Base-by-base conservation (phyloP, 2,888 invertebrate genomes). In the Agonopterix subpropinquella region DNA sequence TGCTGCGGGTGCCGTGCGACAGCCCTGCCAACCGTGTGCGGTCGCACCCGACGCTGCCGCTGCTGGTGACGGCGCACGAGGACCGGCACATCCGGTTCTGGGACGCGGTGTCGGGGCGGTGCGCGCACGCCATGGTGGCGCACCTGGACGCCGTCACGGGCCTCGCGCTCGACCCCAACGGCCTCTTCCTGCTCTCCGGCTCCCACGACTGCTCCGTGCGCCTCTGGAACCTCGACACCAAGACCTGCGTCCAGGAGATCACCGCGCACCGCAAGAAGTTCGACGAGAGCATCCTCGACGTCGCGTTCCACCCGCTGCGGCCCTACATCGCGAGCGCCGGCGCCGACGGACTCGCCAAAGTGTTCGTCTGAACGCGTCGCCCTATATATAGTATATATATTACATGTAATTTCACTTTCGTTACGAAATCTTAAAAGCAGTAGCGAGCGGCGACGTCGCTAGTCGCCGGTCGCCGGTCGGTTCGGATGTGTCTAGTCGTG, bases 201-300 rank as follows among this genome's bases (percentile, higher is more conserved):
- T 96, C 94, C 80, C 99, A 99, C 88, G 99, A 99, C 89, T 98
- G 98, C 89, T 99, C 99, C 67, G 96, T 99, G 80, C 93, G 99
- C 67, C 91, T 99, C 67, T 99, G 99, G 99, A 98, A 99, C 90
- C 91, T 99, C 77, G 98, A 99, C 90, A 98, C 96, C 89, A 98
- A 98, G 89, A 97, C 98, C 54, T 99, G 99, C 91, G 97, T 99
- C 68, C 99, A 99, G 87, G 99, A 99, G 89, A 99, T 99, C 78
- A 99, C 99, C 48, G 98, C 98, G 64, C 99, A 99, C 89, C 94
- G 99, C 72, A 99, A 99, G 90, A 99, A 99, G 90, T 98, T 98
- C 90, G 99, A 99, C 88, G 98, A 99, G 89, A 96, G 98, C 80
- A 99, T 99, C 89, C 93, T 98, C 77, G 98, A 98, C 83, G 99